Evolutionary conservation across 2,113 vertebrate species (phyloP).

Genomic region (Brachyistius frenatus): DNA sequence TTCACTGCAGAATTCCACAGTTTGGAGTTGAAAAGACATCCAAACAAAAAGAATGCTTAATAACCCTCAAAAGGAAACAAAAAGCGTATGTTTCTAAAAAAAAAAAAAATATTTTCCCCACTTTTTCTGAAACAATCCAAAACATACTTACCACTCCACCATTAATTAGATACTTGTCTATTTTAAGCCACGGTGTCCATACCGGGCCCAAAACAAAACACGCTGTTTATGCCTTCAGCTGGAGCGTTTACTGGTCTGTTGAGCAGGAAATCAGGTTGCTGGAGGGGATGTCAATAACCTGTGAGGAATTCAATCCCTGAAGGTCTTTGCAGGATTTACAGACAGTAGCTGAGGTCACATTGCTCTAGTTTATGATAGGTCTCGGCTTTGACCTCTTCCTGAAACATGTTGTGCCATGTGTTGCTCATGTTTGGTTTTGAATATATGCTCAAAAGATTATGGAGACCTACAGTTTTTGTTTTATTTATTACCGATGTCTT

Average conservation of each 20-base stretch:
- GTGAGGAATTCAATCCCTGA: conserved; percentile 8
- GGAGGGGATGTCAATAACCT: neutral
- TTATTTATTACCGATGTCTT: neutral
- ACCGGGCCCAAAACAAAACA: too few species aligned
- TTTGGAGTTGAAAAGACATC: too few species aligned
- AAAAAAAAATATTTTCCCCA: too few species aligned
- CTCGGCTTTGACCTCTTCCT: conserved; percentile 9
- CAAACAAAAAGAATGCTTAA: too few species aligned
- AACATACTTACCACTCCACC: too few species aligned
- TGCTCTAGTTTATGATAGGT: neutral
- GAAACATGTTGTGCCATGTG: too few species aligned
- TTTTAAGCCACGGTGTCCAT: too few species aligned
- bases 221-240: neutral
- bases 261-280: neutral
- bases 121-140: too few species aligned
- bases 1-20: too few species aligned
- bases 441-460: neutral
- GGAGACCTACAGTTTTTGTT: neutral
- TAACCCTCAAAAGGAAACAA: too few species aligned
- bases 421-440: neutral
- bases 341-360: conserved; percentile 30
- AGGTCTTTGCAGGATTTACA: conserved; percentile 14
- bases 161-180: neutral
- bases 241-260: neutral
- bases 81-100: too few species aligned